These are phyloP conservation scores for Taeniopygia guttata DNA, from an alignment of 2,797 vertebrate genomes.

Conservation along the genomic window DNA sequence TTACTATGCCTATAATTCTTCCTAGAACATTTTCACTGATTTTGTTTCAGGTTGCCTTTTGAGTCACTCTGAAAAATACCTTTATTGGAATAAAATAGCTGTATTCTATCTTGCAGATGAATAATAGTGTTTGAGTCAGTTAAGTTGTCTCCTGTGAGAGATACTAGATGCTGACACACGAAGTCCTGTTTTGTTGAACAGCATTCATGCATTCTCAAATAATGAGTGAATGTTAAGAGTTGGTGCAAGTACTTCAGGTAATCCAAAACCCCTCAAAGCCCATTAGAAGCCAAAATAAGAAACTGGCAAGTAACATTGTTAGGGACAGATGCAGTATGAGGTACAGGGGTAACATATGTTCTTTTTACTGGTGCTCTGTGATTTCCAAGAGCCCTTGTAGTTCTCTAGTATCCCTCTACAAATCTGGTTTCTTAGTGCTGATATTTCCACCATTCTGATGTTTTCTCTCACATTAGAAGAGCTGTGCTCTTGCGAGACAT, in stretches of 20 bases:
- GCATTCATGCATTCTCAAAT: background rate
- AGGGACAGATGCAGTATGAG: slow-evolving; percentile 57
- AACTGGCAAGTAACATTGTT: slow-evolving; percentile 65
- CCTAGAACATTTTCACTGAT: background rate
- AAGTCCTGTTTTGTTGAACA: background rate
- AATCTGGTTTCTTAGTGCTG: slow-evolving; percentile 58
- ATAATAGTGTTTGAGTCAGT: background rate
- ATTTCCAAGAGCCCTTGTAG: slow-evolving; percentile 68
- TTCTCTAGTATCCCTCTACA: slow-evolving; percentile 56
- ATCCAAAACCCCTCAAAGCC: slow-evolving; percentile 72
- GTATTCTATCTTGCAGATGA: background rate
- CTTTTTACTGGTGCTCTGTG: slow-evolving; percentile 66
- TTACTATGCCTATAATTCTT: background rate
- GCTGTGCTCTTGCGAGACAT: slow-evolving; percentile 73
- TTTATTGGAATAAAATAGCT: background rate
- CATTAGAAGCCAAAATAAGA: slow-evolving; percentile 71
- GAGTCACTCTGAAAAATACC: background rate
- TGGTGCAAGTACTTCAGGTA: slow-evolving; percentile 60
- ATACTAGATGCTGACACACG: background rate
- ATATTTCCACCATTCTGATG: slow-evolving; percentile 52
- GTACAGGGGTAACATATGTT: slow-evolving; percentile 64
- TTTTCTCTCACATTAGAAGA: slow-evolving; percentile 47
- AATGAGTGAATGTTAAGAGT: slow-evolving; percentile 39
- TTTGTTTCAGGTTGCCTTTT: background rate
- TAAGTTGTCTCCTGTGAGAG: background rate